Percentiles rank a stretch among this genome's conserved stretches.
Evolutionary conservation across 2,888 invertebrate genomes (phyloP).

Genomic region (Heliconius ethilla): DNA sequence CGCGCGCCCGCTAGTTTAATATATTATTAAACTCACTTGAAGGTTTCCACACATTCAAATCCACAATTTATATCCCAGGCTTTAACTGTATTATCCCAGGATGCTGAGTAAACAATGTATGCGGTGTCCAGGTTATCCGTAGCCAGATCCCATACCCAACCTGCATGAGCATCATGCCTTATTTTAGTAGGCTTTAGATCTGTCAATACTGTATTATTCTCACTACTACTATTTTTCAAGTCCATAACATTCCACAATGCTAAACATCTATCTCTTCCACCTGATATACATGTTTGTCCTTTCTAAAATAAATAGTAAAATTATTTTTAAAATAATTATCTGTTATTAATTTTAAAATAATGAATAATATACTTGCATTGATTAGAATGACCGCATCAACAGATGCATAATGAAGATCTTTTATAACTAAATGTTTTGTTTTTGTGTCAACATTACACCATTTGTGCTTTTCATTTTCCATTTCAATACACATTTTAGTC

Average conservation of each 20-base stretch:
- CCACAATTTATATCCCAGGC: slow-evolving; percentile 78
- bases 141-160: slow-evolving; percentile 85
- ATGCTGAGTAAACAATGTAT: slow-evolving; percentile 80
- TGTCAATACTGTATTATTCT: slow-evolving; percentile 54
- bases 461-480: slow-evolving; percentile 80
- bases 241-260: slow-evolving; percentile 77
- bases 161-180: slow-evolving; percentile 78
- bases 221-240: slow-evolving; percentile 56
- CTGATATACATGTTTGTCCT: slow-evolving; percentile 79
- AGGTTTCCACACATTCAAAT: slow-evolving; percentile 72
- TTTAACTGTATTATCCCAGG: slow-evolving; percentile 84
- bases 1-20: too few species aligned
- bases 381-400: slow-evolving; percentile 82
- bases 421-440: slow-evolving; percentile 75
- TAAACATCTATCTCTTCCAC: slow-evolving; percentile 82
- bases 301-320: slow-evolving; percentile 57
- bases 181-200: slow-evolving; percentile 63
- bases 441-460: slow-evolving; percentile 78
- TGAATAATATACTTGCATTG: slow-evolving; percentile 68
- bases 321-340: not conserved
- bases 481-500: slow-evolving; percentile 82
- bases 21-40: slow-evolving; percentile 61
- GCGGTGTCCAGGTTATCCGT: slow-evolving; percentile 67
- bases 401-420: slow-evolving; percentile 81
- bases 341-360: not conserved